Evolutionary conservation across 1,140 invertebrate species (phyloP), one percentile per base, ranked within the genome.

Genomic region (Gryllus bimaculatus): DNA sequence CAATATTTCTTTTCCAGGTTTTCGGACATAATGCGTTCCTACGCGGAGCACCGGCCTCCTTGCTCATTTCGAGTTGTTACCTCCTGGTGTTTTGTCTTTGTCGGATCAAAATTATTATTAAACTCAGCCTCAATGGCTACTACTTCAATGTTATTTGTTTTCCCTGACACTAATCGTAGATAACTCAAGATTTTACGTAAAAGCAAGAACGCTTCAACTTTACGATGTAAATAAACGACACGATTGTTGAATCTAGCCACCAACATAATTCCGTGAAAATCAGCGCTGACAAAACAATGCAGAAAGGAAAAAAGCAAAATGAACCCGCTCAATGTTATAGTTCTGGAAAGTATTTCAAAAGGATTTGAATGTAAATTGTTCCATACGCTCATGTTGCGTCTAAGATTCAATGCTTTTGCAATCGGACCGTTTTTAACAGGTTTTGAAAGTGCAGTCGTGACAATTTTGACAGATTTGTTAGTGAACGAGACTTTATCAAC

Each of bases 91-190:
- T n/a, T n/a, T 4, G 12, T 76, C 3, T 76, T 76, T 21, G 13
- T 21, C 75, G 2, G 3, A 3, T 13, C 75, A 76, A 5, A 21
- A 76, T 76, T 21, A 76, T 4, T 6, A 21, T 76, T 21, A 4
- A 76, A 76, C 75, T 76, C 13, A 76, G 75, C 75, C 75, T 76
- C 75, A 7, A 76, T 76, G 75, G 13, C 75, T 76, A 76, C 75
- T 15, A 76, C 7, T 76, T 26, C 75, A 76, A 47, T 76, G 7
- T 76, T 76, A 47, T 76, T 18, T 76, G 75, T 76, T 76, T 76
- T 76, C 75, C 12, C 75, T 7, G 3, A 15, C 75, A 76, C 75
- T 76, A 2, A 47, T 7, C 47, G 12, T 76, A 13, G 7, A 76
- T 76, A 76, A 76, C 75, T 76, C n/a, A 13, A 76, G 3, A 76